Base-by-base conservation (phyloP, 2,113 vertebrate species). In the Lamprotornis superbus region DNA sequence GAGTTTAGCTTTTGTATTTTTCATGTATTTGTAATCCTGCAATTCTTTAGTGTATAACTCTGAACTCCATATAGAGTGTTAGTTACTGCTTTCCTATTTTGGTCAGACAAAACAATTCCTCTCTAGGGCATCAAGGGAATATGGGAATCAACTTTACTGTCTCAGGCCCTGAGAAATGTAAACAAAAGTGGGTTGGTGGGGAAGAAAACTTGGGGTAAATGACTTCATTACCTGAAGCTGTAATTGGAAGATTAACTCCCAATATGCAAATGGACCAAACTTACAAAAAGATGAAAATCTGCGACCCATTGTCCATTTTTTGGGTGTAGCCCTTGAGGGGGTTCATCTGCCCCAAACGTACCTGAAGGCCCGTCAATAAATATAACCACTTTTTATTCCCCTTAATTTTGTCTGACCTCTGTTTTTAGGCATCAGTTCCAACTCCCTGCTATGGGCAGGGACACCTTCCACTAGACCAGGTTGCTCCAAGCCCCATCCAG, bases 231-330 rank as follows among this genome's bases (percentile, higher is more conserved):
- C 20, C 9, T 19, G 33, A 35, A 44, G 33, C 19, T 31, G 25
- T 44, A 65, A 55, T 3, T 53, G 76, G 20, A 65, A 65, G 9
- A 53, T 44, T 18, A 14, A 65, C 4, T 9, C 4, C 9, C 33
- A 44, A 7, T 9, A 30, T 10, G 9, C 24, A 79, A 79, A 53
- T 5, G 2, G 7, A 42, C 25, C 7, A 11, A 80, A 65, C 6
- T 7, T 24, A 46, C 2, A 37, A 35, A 65, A 46, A 2, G 19
- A 3, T 55, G 25, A 65, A 65, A 65, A 65, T 15, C 10, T 1
- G 1, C 35, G 39, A 19, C 24, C 7, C 3, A 1, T 1, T 3
- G 20, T 46, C 25, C 21, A 24, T 55, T 31, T 55, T 25, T 15
- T 15, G 21, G n/a, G 56, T 31, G 44, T 39, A 60, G 57, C 12